These are phyloP conservation scores for Poeciliopsis turneri DNA, from an alignment of 2,797 vertebrate species.

Conservation along the genomic window DNA sequence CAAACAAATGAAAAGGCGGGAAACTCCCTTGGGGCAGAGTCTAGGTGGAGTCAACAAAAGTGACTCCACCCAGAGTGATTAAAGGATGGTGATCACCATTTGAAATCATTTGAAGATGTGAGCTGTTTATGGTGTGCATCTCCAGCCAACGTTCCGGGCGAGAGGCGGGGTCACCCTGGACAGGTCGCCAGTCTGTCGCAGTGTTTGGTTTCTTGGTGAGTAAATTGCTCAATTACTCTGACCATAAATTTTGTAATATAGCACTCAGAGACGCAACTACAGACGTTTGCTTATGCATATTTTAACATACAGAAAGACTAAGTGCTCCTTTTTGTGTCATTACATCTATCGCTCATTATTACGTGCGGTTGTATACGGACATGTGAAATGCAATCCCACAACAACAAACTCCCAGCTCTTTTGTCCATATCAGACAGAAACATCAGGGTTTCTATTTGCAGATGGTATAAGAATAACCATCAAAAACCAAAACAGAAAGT, in stretches of 20 bases:
- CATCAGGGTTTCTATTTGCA: too few relatives aligned
- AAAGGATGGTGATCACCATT: not conserved
- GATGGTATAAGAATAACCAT: too few relatives aligned
- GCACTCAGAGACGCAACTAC: not conserved
- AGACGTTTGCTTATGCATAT: too few relatives aligned
- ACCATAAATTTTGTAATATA: not conserved
- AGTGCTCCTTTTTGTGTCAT: not conserved
- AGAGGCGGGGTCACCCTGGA: too few relatives aligned
- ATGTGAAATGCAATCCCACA: not conserved
- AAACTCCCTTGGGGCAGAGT: not conserved
- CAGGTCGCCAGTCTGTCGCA: too few relatives aligned
- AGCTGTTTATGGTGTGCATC: not conserved
- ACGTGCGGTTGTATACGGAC: not conserved
- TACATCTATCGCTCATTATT: not conserved
- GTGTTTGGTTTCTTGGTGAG: too few relatives aligned
- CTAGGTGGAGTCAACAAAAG: not conserved
- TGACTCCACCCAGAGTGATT: not conserved
- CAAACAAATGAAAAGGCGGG: too few relatives aligned
- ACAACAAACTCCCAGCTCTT: not conserved
- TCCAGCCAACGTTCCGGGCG: not conserved
- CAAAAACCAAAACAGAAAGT: too few relatives aligned
- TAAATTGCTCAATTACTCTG: constrained; percentile 8
- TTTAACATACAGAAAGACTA: too few relatives aligned
- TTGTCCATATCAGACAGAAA: too few relatives aligned
- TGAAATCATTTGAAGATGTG: too few relatives aligned